These are phyloP conservation scores for Rhadinocentrus ornatus DNA, from an alignment of 2,797 vertebrate species.

Conservation along the genomic window DNA sequence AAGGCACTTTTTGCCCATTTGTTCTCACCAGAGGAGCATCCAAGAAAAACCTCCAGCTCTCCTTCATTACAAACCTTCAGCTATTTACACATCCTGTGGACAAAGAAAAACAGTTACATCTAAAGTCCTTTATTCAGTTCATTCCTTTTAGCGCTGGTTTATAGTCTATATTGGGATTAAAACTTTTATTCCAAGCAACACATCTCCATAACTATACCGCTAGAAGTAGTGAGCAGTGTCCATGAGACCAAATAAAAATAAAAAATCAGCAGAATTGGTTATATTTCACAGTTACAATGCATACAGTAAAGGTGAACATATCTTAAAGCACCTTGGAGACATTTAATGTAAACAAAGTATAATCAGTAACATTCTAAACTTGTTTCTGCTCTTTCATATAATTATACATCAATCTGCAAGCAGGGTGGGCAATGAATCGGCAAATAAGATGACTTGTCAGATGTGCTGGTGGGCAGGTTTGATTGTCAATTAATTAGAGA, in stretches of 20 bases:
- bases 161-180: no score
- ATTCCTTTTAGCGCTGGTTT: not conserved
- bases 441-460: conserved; percentile 85
- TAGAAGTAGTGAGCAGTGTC: not conserved
- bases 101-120: not conserved
- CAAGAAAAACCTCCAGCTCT: not conserved
- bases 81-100: not conserved
- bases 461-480: conserved; percentile 87
- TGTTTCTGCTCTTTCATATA: conserved; percentile 39
- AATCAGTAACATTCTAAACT: not conserved
- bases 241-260: not conserved
- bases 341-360: conserved; percentile 2
- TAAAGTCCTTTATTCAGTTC: not conserved
- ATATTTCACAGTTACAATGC: no score
- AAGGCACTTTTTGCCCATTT: conserved; percentile 1
- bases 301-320: no score
- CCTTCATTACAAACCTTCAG: not conserved
- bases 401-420: conserved; percentile 46
- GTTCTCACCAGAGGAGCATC: conserved; percentile 1
- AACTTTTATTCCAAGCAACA: not conserved
- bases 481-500: conserved; percentile 92
- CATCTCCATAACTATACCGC: not conserved
- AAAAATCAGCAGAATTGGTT: no score
- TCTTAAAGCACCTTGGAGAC: not conserved
- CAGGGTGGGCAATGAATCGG: conserved; percentile 71